Conservation (phyloP, 2,113 vertebrate genomes). For the Gobio gobio region DNA sequence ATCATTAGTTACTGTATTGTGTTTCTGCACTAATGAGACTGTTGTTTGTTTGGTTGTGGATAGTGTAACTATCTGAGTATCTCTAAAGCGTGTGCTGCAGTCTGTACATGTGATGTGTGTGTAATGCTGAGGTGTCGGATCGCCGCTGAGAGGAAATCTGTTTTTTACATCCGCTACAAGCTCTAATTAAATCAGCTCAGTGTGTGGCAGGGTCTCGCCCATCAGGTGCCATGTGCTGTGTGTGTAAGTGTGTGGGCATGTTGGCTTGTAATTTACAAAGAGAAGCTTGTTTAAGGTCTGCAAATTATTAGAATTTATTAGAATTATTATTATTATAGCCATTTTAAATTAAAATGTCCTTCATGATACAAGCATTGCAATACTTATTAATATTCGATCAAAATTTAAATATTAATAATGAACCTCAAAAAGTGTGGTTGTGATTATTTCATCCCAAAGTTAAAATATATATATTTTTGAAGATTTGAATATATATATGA, state of each 20-base stretch:
- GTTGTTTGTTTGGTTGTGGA: neutral
- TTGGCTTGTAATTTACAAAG: neutral
- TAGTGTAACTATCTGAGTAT: neutral
- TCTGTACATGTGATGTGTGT: conserved; percentile 38
- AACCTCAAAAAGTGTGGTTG: neutral
- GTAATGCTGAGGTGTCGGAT: conserved; percentile 41
- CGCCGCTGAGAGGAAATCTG: conserved; percentile 59
- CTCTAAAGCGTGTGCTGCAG: neutral
- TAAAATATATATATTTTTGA: too few relatives aligned
- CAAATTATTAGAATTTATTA: neutral
- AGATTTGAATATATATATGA: too few relatives aligned
- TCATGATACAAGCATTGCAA: too few relatives aligned
- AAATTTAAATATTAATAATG: neutral
- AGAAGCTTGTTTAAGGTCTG: neutral
- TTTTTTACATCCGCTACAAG: conserved; percentile 48
- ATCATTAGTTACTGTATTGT: neutral
- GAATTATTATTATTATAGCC: too few relatives aligned
- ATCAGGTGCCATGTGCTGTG: conserved; percentile 17
- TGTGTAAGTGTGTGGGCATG: neutral
- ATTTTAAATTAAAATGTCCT: neutral
- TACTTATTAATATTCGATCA: neutral
- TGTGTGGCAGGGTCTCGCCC: conserved; percentile 28
- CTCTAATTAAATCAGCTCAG: conserved; percentile 49
- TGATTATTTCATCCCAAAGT: neutral
- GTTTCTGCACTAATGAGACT: neutral